Evolutionary conservation across 2,888 invertebrate species (phyloP), one percentile per base, ranked within the genome.

Genomic region (Oscheius sp.): DNA sequence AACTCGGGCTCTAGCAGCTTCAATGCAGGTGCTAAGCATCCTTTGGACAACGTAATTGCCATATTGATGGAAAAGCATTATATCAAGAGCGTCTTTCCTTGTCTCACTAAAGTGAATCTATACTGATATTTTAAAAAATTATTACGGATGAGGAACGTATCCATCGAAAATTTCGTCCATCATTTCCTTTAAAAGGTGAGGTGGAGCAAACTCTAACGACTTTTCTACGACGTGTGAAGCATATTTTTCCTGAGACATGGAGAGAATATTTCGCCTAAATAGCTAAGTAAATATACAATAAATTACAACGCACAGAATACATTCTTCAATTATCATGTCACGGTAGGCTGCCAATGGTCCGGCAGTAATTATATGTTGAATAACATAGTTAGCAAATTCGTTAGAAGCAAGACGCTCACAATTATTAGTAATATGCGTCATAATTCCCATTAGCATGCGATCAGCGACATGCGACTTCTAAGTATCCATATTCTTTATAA

Each of bases 21-120:
- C 49, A 46, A 70, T 46, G 74, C 85, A 74, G 43, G 84, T 77
- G n/a, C 61, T 73, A 45, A 87, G 81, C 82, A 87, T 83, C 18
- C 81, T 75, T 73, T 87, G 87, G 21, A 86, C 81, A 52, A 87
- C 86, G 66, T 87, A 87, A 75, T 87, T 87, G 68, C 87, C 87
- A 69, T 77, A 87, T 68, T 87, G 87, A 64, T 87, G 84, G 76
- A 87, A 86, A 21, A 87, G 75, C 76, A 87, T 80, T 49, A 84
- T 79, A 70, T 85, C 83, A n/a, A 86, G 74, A 1, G 84, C 82
- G 55, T 84, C 85, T 64, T 80, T 80, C 55, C 75, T 75, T 2
- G 82, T 76, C 12, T 80, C 81, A 35, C 82, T 80, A 21, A 68
- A 41, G 21, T 7, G 16, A 53, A 73, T 6, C 9, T 13, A 25